These are phyloP conservation scores for Anorthoa munda DNA, from an alignment of 2,888 invertebrate genomes.

Conservation along the genomic window DNA sequence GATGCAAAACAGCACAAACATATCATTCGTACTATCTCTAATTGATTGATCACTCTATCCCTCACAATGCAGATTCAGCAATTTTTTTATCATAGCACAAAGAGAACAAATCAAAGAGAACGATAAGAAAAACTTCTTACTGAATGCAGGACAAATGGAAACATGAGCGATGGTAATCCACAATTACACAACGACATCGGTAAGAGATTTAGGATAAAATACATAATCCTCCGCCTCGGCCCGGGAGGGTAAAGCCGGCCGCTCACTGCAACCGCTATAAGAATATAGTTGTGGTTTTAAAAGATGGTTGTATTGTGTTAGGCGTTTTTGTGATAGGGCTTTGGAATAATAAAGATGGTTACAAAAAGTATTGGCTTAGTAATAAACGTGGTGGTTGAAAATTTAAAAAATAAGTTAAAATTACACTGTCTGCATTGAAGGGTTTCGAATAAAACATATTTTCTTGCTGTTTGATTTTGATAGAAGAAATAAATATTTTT, in stretches of 20 bases:
- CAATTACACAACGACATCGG: conserved; percentile 89
- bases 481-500: background rate
- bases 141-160: conserved; percentile 82
- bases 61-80: conserved; percentile 18
- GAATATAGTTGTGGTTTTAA: conserved; percentile 62
- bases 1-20: background rate
- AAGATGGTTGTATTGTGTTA: conserved; percentile 38
- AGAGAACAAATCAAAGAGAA: conserved; percentile 46
- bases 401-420: no score
- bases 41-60: conserved; percentile 12
- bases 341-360: background rate
- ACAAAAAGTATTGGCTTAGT: background rate
- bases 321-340: conserved; percentile 22
- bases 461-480: no score
- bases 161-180: conserved; percentile 86
- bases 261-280: conserved; percentile 62
- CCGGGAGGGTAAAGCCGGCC: conserved; percentile 65
- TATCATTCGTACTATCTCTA: background rate
- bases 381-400: background rate
- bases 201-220: conserved; percentile 87
- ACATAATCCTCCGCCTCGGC: conserved; percentile 83
- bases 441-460: background rate
- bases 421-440: no score
- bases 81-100: conserved; percentile 21
- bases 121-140: conserved; percentile 58